Percentiles rank a stretch among this genome's conserved stretches.
phyloP scores from a whole-genome alignment of 2,797 vertebrate species.

The Lacerta agilis region DNA sequence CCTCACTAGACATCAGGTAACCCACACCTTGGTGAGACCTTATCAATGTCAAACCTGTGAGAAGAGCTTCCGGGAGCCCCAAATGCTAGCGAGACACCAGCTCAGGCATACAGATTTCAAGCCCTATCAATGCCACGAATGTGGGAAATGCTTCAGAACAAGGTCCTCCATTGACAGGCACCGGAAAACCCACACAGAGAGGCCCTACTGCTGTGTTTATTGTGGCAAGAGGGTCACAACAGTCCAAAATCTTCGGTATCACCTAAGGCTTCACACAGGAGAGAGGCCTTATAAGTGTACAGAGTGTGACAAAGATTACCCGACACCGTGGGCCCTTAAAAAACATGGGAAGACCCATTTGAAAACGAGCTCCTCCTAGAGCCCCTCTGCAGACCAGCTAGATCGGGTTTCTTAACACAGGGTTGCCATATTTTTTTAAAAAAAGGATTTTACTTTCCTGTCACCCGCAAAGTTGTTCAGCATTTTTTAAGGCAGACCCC shows the following conservation, averaged over 20 bases:
- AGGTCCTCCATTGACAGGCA: conserved; percentile 72
- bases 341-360: conserved; percentile 73
- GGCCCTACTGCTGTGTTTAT: conserved; percentile 70
- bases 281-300: conserved; percentile 59
- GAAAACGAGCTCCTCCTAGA: conserved; percentile 61
- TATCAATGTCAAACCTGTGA: conserved; percentile 10
- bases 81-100: conserved; percentile 13
- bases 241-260: conserved; percentile 68
- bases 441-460: too few relatives aligned
- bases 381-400: background rate
- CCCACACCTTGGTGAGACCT: background rate
- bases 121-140: conserved; percentile 70
- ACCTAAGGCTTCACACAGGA: conserved; percentile 72
- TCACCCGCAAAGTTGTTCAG: too few relatives aligned
- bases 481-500: too few relatives aligned
- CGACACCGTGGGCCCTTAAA: conserved; percentile 69
- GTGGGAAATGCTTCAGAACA: conserved; percentile 72
- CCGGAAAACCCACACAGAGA: conserved; percentile 74
- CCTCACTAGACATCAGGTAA: conserved; percentile 6
- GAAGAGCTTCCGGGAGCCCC: background rate
- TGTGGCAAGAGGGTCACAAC: conserved; percentile 75
- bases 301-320: conserved; percentile 73
- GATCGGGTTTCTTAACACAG: background rate
- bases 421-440: background rate
- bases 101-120: background rate